These are phyloP conservation scores for Poecile montanus DNA, from an alignment of 2,797 vertebrate genomes.

Conservation along the genomic window DNA sequence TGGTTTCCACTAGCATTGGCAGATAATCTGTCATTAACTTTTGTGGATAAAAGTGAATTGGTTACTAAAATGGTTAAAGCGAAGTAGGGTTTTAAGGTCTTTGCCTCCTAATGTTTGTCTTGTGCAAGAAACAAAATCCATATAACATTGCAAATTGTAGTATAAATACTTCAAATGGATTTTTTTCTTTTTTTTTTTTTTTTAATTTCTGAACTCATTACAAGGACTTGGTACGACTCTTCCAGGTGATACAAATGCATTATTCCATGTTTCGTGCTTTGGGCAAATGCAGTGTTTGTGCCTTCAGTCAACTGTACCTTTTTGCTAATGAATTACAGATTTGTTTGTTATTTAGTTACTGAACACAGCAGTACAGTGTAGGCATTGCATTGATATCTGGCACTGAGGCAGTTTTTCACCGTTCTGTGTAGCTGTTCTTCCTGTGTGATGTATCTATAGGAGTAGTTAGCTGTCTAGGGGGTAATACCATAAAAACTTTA, in stretches of 20 bases:
- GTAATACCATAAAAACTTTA: background rate
- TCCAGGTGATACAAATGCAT: background rate
- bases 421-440: background rate
- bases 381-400: background rate
- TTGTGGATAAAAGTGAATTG: background rate
- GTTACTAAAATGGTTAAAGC: background rate
- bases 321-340: background rate
- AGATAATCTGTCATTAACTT: background rate
- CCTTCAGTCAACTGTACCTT: background rate
- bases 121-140: background rate
- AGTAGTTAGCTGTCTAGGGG: background rate
- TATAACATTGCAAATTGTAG: background rate
- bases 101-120: background rate
- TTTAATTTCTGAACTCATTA: background rate
- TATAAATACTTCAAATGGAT: background rate
- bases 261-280: background rate
- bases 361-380: background rate
- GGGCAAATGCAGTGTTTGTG: background rate
- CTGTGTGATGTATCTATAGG: background rate
- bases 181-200: background rate
- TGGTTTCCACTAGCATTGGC: background rate
- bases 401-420: background rate
- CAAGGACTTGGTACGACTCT: background rate
- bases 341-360: background rate
- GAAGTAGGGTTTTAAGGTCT: background rate